These are phyloP conservation scores for Saccostrea cuccullata DNA, from an alignment of 1,140 invertebrate genomes.

Conservation along the genomic window DNA sequence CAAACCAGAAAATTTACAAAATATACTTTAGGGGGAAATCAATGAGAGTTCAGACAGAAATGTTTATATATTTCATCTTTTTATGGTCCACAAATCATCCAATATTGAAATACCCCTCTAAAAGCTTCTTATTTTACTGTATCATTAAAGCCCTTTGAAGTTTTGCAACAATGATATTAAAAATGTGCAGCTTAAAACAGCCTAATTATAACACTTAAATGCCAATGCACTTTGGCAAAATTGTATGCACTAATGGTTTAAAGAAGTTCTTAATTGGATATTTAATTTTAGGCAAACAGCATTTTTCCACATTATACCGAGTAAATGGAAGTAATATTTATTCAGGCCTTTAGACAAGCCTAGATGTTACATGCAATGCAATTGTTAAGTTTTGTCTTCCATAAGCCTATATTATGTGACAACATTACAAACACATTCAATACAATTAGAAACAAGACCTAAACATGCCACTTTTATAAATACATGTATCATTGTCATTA, in stretches of 20 bases:
- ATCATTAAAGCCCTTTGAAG: not conserved
- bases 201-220: not conserved
- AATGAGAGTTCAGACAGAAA: no score
- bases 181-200: not conserved
- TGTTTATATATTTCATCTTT: no score
- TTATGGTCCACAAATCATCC: no score
- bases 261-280: slow-evolving; percentile 14
- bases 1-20: no score
- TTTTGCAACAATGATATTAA: not conserved
- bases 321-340: slow-evolving; percentile 8
- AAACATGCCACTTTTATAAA: no score
- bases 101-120: not conserved
- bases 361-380: not conserved
- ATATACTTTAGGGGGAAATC: no score
- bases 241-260: not conserved
- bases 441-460: no score
- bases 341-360: not conserved
- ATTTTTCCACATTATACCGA: not conserved
- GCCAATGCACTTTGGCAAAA: not conserved
- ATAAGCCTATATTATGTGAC: no score
- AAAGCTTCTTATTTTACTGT: not conserved
- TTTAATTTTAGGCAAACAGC: slow-evolving; percentile 26
- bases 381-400: not conserved
- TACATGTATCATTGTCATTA: no score
- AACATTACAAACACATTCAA: no score